Percentiles rank a stretch among this genome's conserved stretches.
These are phyloP conservation scores for Sebastes minor DNA, from an alignment of 2,797 vertebrate genomes.

Conservation along the genomic window DNA sequence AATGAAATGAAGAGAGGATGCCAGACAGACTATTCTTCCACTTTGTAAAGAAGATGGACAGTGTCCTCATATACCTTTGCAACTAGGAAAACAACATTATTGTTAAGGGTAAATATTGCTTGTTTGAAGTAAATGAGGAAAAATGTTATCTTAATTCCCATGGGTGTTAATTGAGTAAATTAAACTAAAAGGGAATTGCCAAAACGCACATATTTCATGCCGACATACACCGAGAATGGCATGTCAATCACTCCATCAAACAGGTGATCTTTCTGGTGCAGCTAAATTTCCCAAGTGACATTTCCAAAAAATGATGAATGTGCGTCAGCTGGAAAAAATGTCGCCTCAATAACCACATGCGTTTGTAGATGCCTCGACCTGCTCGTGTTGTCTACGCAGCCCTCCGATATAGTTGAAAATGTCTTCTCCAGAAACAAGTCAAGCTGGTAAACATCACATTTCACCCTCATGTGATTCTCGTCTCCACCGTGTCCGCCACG, in stretches of 20 bases:
- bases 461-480: conserved; percentile 64
- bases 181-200: neutral
- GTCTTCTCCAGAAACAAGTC: conserved; percentile 28
- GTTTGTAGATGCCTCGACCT: neutral
- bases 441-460: conserved; percentile 65
- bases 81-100: neutral
- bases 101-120: neutral
- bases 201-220: neutral
- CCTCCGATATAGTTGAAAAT: conserved; percentile 11
- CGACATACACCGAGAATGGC: neutral
- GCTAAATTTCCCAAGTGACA: neutral
- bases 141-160: neutral
- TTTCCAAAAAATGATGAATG: conserved; percentile 11
- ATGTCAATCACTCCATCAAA: neutral
- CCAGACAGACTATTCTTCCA: neutral
- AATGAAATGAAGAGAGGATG: neutral
- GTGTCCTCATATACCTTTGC: neutral
- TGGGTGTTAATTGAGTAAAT: neutral
- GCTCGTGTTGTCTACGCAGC: neutral
- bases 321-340: neutral
- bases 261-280: neutral
- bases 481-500: conserved; percentile 50
- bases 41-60: neutral
- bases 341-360: neutral
- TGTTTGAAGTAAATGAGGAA: neutral